phyloP scores from a whole-genome alignment of 2,797 vertebrate species.

The Sebastes minor region DNA sequence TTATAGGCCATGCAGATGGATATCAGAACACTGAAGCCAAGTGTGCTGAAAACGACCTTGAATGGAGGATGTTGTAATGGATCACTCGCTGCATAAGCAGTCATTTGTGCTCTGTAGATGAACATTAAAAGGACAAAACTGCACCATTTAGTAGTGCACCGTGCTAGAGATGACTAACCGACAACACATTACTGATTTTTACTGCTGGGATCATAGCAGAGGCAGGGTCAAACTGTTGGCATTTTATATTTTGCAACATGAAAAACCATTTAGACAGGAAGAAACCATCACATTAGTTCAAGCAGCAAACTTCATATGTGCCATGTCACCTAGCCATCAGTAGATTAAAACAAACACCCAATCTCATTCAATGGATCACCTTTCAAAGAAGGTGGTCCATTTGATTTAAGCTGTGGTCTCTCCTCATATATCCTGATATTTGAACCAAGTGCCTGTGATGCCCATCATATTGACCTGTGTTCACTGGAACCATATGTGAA shows the following conservation, averaged over 20 bases:
- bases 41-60: slow-evolving; percentile 28
- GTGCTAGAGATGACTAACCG: background rate
- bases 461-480: background rate
- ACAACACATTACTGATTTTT: slow-evolving; percentile 3
- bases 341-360: background rate
- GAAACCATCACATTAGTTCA: background rate
- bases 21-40: slow-evolving; percentile 11
- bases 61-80: slow-evolving; percentile 12
- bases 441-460: background rate
- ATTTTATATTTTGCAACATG: slow-evolving; percentile 7
- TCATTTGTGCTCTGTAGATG: slow-evolving; percentile 5
- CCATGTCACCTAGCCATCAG: background rate
- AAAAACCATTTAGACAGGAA: background rate
- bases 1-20: slow-evolving; percentile 15
- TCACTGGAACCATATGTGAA: background rate
- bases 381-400: background rate
- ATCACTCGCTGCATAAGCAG: slow-evolving; percentile 17
- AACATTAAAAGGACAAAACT: slow-evolving; percentile 6
- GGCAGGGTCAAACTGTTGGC: background rate
- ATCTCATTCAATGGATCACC: background rate
- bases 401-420: background rate
- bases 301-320: background rate
- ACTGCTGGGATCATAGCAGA: background rate
- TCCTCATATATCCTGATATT: background rate
- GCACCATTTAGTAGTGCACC: background rate